Conservation (phyloP, 2,113 vertebrate species). For the Piaya cayana region DNA sequence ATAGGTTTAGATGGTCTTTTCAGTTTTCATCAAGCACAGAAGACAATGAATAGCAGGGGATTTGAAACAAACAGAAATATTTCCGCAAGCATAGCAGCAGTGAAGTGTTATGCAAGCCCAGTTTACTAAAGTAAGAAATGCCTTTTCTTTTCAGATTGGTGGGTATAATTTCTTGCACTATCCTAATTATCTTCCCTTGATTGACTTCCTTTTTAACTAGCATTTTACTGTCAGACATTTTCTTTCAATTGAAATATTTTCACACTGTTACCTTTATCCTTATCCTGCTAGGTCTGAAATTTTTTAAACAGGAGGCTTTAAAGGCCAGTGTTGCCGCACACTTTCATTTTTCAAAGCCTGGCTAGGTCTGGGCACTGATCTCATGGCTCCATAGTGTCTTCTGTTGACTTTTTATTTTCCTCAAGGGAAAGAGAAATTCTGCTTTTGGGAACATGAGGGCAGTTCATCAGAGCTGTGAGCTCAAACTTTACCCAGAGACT, state of each 20-base stretch:
- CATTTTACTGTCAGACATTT: slow-evolving; percentile 15
- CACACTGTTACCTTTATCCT: not conserved
- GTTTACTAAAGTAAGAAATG: slow-evolving; percentile 20
- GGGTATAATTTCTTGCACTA: not conserved
- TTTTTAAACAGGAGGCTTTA: not conserved
- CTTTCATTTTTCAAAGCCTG: not conserved
- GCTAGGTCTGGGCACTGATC: slow-evolving; percentile 10
- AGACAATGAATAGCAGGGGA: slow-evolving; percentile 49
- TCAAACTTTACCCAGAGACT: slow-evolving; percentile 27
- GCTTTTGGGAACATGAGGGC: slow-evolving; percentile 16
- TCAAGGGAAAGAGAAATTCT: not conserved
- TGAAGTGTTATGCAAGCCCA: not conserved
- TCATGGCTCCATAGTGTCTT: not conserved
- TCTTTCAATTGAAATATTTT: not conserved
- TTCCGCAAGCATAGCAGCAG: slow-evolving; percentile 6
- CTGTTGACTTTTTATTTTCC: not conserved
- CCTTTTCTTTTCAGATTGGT: slow-evolving; percentile 26
- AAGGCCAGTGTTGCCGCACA: not conserved
- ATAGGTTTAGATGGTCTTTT: slow-evolving; percentile 28
- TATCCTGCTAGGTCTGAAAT: not conserved
- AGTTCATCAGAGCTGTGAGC: slow-evolving; percentile 22
- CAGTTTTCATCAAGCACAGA: slow-evolving; percentile 47
- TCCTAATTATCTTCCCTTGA: not conserved
- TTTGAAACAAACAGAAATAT: slow-evolving; percentile 16
- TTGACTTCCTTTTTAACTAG: slow-evolving; percentile 33